Percentiles rank a stretch among this genome's conserved stretches.
These are phyloP conservation scores for Siniperca scherzeri DNA, from an alignment of 2,797 vertebrate species.

Conservation along the genomic window DNA sequence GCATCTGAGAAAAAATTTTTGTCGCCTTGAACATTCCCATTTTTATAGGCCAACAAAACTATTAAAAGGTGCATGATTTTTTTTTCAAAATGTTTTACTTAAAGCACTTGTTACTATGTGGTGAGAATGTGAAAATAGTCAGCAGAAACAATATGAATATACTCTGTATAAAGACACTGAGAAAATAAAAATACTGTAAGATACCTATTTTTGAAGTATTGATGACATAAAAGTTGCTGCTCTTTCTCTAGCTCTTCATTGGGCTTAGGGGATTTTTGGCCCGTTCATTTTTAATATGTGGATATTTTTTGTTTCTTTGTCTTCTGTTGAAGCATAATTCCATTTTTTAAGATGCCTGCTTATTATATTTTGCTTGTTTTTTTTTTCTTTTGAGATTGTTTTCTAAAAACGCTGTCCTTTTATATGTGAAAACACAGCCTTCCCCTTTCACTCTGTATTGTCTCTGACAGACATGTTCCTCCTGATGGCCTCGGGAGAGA, in stretches of 20 bases:
- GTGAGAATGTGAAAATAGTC: conserved; percentile 90
- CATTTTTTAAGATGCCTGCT: conserved; percentile 70
- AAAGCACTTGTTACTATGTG: conserved; percentile 88
- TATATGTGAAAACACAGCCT: conserved; percentile 70
- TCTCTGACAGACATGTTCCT: conserved; percentile 64
- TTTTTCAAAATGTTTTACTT: conserved; percentile 83
- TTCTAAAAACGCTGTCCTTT: conserved; percentile 72
- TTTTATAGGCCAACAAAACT: conserved; percentile 84
- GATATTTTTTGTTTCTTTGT: conserved; percentile 50
- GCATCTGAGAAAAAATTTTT: conserved; percentile 62
- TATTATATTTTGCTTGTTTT: conserved; percentile 53
- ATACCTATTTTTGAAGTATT: conserved; percentile 88
- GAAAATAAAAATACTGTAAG: conserved; percentile 86
- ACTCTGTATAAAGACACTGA: conserved; percentile 87
- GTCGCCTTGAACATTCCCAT: conserved; percentile 87
- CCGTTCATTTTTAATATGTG: conserved; percentile 72
- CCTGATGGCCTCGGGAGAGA: conserved; percentile 59
- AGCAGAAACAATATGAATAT: conserved; percentile 88
- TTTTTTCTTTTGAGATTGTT: conserved; percentile 57
- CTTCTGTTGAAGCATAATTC: conserved; percentile 50
- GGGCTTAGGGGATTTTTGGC: conserved; percentile 67
- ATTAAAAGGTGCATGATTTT: conserved; percentile 88
- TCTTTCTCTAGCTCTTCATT: conserved; percentile 69
- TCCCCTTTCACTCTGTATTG: conserved; percentile 55
- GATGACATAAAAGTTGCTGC: conserved; percentile 82